phyloP scores from a whole-genome alignment of 92 coral and sea anemone species.

The Montipora capitata region DNA sequence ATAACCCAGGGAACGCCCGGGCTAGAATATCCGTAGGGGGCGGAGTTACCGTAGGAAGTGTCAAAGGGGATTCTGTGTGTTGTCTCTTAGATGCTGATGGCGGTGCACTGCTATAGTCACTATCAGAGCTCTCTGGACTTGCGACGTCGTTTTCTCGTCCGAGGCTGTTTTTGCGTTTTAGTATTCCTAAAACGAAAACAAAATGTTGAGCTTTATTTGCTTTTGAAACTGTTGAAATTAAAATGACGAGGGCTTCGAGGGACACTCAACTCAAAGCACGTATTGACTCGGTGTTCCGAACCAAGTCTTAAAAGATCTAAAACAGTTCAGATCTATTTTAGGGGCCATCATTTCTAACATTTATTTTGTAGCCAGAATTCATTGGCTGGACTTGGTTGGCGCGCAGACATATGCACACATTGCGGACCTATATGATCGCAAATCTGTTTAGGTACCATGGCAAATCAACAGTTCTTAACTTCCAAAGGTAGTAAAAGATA shows the following conservation, averaged over 20 bases:
- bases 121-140: constrained; percentile 82
- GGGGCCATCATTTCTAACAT: too few species aligned
- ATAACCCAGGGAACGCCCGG: constrained; percentile 88
- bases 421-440: too few species aligned
- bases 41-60: constrained; percentile 83
- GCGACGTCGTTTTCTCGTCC: constrained; percentile 61
- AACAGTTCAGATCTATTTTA: too few species aligned
- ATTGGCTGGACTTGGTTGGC: too few species aligned
- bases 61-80: constrained; percentile 75
- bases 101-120: constrained; percentile 56
- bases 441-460: too few species aligned
- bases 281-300: too few species aligned
- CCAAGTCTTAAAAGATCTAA: too few species aligned
- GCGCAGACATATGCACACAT: too few species aligned
- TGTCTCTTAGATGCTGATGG: constrained; percentile 50
- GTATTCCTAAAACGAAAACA: constrained; percentile 26
- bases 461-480: too few species aligned
- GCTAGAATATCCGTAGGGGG: constrained; percentile 85
- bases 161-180: constrained; percentile 66
- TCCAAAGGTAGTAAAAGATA: too few species aligned
- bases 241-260: constrained; percentile 28
- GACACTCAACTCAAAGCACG: neutral
- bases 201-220: neutral
- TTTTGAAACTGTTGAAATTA: too few species aligned
- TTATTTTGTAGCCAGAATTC: too few species aligned